phyloP scores from a whole-genome alignment of 1,140 invertebrate species.

The Brachionus paranguensis region DNA sequence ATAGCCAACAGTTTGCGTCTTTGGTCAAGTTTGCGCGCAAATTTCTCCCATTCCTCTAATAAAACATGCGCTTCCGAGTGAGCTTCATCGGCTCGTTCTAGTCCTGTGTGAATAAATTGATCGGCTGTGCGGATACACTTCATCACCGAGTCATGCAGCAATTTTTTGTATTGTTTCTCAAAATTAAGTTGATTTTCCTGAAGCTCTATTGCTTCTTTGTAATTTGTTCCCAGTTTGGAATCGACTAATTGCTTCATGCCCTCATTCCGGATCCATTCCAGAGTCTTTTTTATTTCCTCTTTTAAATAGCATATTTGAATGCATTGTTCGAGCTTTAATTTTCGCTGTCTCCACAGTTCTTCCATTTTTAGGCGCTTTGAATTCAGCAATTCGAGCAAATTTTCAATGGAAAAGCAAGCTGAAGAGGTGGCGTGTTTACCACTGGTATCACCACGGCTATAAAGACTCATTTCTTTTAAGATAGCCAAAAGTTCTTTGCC shows the following conservation, averaged over 20 bases:
- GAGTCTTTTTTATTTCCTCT: conserved; percentile 63
- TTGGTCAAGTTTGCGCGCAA: conserved; percentile 66
- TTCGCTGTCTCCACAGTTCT: conserved; percentile 63
- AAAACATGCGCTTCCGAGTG: conserved; percentile 64
- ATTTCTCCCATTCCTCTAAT: conserved; percentile 68
- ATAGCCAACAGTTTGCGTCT: conserved; percentile 64
- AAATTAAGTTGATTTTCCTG: conserved; percentile 66
- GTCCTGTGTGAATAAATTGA: conserved; percentile 65
- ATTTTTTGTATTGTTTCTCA: conserved; percentile 61
- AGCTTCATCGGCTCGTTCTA: conserved; percentile 64
- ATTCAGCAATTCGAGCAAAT: conserved; percentile 63
- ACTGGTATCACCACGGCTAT: conserved; percentile 48
- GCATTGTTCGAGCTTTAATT: conserved; percentile 67
- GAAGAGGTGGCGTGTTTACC: conserved; percentile 56
- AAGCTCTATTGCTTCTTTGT: conserved; percentile 64
- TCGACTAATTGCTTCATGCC: conserved; percentile 50
- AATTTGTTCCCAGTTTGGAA: conserved; percentile 61
- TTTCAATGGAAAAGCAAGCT: conserved; percentile 57
- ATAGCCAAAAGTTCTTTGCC: conserved; percentile 69
- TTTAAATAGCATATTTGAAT: conserved; percentile 68
- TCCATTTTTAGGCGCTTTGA: conserved; percentile 69
- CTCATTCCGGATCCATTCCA: conserved; percentile 52
- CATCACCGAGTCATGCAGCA: conserved; percentile 68
- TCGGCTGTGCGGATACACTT: conserved; percentile 73
- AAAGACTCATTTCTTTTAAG: conserved; percentile 55